Conservation (phyloP, 1,140 invertebrate genomes). For the Drosophila kohkoa region DNA sequence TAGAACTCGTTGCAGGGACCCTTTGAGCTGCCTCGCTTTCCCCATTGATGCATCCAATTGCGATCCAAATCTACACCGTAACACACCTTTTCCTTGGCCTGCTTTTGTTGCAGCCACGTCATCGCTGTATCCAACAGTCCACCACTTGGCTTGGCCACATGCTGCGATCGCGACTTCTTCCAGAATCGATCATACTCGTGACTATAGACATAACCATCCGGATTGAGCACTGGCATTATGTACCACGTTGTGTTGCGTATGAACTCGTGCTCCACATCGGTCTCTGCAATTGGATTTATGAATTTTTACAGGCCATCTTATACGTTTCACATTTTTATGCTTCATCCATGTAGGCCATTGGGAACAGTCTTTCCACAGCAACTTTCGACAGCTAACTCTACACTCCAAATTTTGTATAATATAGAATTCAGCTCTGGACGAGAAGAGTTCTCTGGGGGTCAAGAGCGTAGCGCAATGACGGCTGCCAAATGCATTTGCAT, state of each 20-base stretch:
- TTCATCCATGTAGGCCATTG: constrained; percentile 6
- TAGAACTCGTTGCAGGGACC: constrained; percentile 93
- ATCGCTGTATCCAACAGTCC: constrained; percentile 80
- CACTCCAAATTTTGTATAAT: constrained; percentile 26
- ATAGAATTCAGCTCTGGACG: neutral
- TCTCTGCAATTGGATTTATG: constrained; percentile 37
- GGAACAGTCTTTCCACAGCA: neutral
- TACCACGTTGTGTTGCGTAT: constrained; percentile 87
- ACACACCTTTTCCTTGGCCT: constrained; percentile 61
- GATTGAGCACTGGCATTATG: constrained; percentile 91
- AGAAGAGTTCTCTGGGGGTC: neutral
- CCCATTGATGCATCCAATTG: constrained; percentile 90
- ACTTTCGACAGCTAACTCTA: constrained; percentile 1
- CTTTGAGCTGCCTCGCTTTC: constrained; percentile 89
- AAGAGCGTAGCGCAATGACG: constrained; percentile 21
- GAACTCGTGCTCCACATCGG: constrained; percentile 64
- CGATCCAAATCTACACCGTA: constrained; percentile 89
- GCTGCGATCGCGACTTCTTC: constrained; percentile 90
- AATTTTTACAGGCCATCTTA: no score
- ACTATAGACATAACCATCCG: constrained; percentile 93
- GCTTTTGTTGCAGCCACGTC: constrained; percentile 79
- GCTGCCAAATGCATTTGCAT: constrained; percentile 16
- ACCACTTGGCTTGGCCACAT: constrained; percentile 57
- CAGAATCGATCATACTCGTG: constrained; percentile 91
- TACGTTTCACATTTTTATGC: neutral